These are phyloP conservation scores for Solea senegalensis DNA, from an alignment of 2,113 vertebrate genomes.

Conservation along the genomic window DNA sequence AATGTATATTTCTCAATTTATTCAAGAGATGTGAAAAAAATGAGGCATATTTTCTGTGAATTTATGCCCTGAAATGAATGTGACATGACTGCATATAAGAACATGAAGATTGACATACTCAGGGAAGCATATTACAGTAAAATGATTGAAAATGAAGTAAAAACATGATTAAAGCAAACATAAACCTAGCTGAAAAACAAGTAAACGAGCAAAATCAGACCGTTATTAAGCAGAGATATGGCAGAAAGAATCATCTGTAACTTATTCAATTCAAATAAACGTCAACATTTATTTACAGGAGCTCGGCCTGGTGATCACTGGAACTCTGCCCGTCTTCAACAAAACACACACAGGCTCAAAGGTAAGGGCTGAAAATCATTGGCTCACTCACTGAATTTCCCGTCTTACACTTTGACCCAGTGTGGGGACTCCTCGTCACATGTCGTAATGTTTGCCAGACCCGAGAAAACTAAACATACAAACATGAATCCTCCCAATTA, in stretches of 20 bases:
- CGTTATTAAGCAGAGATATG: too few relatives aligned
- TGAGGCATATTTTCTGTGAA: background rate
- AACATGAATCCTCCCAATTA: conserved; percentile 44
- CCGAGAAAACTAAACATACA: conserved; percentile 45
- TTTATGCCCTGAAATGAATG: background rate
- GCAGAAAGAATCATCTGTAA: too few relatives aligned
- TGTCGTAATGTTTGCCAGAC: conserved; percentile 50
- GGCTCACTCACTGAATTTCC: conserved; percentile 16
- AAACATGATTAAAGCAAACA: too few relatives aligned
- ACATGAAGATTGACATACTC: too few relatives aligned
- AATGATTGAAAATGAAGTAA: too few relatives aligned
- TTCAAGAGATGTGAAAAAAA: too few relatives aligned
- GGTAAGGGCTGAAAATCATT: conserved; percentile 32
- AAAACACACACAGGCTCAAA: conserved; percentile 79
- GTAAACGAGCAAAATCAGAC: too few relatives aligned
- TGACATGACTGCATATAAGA: background rate
- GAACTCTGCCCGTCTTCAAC: conserved; percentile 92
- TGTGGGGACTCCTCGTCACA: background rate
- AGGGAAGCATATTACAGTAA: too few relatives aligned
- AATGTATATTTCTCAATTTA: too few relatives aligned
- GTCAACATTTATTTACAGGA: too few relatives aligned
- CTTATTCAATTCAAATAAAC: too few relatives aligned
- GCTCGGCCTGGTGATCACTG: conserved; percentile 91
- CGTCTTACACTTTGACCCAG: conserved; percentile 41
- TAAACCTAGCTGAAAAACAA: too few relatives aligned